Evolutionary conservation across 2,797 vertebrate genomes (phyloP), one percentile per base, ranked within the genome.

Genomic region (Oreonectes daqikongensis): DNA sequence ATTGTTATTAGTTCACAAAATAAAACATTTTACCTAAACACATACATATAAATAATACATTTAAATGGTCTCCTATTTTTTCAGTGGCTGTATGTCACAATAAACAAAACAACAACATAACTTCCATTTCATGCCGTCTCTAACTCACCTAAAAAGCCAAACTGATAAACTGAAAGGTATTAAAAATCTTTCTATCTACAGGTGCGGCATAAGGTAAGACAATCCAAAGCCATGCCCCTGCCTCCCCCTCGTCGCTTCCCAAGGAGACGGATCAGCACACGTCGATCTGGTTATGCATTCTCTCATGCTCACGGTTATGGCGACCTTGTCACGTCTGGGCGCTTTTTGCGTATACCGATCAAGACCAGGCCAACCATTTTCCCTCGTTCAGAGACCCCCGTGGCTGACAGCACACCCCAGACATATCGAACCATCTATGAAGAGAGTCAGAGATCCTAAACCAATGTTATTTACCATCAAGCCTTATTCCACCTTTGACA

Each of bases 201-300:
- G 97, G 91, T 98, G 79, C 89, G 94, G 70, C 59, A 88, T 18
- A 94, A 94, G 88, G 88, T 96, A 63, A 90, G 80, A 38, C 87
- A 91, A 78, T 91, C 89, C 18, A 90, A 90, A 86, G 90, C 87
- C 1, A 60, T 85, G 8, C 93, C 93, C 0, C 84, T 81, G 6
- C 90, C 91, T 0, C 76, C 84, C 0, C 84, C 89, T 5, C 83
- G 74, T 48, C 90, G 79, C 59, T 63, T 73, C 7, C 90, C 48
- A 1, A 0, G 79, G 44, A 90, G 88, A 17, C 90, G 90, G 0
- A 59, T 91, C 82, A 90, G 92, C 84, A 91, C 92, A 3, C 94
- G 93, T 0, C 94, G 95, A 15, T 98, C 97, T 0, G 95, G 95
- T 76, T 99, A 99, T 0, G 97, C 97, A n/a, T 98, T 99, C 91